These are phyloP conservation scores for Plagodis pulveraria DNA, from an alignment of 2,888 invertebrate genomes.

Conservation along the genomic window DNA sequence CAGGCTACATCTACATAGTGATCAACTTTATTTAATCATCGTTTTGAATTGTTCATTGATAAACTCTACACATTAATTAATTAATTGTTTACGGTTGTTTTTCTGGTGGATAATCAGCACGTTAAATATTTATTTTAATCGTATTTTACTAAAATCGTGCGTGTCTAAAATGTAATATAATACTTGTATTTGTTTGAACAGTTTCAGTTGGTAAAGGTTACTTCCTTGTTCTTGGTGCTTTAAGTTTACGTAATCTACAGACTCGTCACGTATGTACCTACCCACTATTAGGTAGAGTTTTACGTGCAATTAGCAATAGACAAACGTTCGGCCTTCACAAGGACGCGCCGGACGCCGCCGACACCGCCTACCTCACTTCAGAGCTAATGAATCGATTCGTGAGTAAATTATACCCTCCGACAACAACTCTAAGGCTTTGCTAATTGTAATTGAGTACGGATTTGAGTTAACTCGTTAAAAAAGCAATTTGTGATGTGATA, in stretches of 20 bases:
- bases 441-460: slow-evolving; percentile 46
- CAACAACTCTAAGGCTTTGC: slow-evolving; percentile 45
- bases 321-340: slow-evolving; percentile 74
- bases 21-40: no score
- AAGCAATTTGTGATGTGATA: slow-evolving; percentile 53
- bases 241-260: slow-evolving; percentile 65
- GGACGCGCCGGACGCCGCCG: slow-evolving; percentile 64
- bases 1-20: no score
- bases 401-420: slow-evolving; percentile 47
- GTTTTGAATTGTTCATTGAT: no score
- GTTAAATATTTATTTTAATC: slow-evolving; percentile 38
- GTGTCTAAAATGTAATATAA: slow-evolving; percentile 66
- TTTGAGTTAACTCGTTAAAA: slow-evolving; percentile 51
- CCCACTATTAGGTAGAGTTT: slow-evolving; percentile 44
- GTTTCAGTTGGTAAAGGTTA: slow-evolving; percentile 78
- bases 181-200: slow-evolving; percentile 70
- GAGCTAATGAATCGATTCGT: slow-evolving; percentile 20
- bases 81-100: slow-evolving; percentile 46
- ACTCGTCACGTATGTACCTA: slow-evolving; percentile 62
- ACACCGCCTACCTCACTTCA: slow-evolving; percentile 7
- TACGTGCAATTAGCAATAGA: slow-evolving; percentile 48
- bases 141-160: slow-evolving; percentile 66
- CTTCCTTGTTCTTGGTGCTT: slow-evolving; percentile 71
- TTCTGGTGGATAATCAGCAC: slow-evolving; percentile 34
- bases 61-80: slow-evolving; percentile 9